A percentile compares a stretch with the other conserved stretches of the same genome.
phyloP scores from a whole-genome alignment of 2,797 vertebrate species.

The Lutjanus campechanus region DNA sequence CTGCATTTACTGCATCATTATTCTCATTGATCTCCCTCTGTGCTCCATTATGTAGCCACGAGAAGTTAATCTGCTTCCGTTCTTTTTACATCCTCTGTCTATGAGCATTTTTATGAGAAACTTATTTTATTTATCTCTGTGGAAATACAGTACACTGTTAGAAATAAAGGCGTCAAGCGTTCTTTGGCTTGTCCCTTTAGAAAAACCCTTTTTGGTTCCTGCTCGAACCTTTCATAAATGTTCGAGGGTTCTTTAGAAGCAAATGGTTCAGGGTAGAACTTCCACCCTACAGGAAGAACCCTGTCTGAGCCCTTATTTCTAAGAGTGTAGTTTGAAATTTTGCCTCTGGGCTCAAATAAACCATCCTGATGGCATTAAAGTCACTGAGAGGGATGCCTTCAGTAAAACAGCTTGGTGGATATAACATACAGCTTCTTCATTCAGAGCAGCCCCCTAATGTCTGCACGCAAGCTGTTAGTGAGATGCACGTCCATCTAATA shows the following conservation, averaged over 20 bases:
- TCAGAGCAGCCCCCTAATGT: slow-evolving; percentile 32
- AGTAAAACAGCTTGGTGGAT: slow-evolving; percentile 5
- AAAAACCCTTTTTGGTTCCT: too few species aligned
- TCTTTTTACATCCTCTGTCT: slow-evolving; percentile 31
- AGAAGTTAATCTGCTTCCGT: slow-evolving; percentile 29
- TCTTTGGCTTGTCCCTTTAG: too few species aligned
- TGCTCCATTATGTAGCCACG: slow-evolving; percentile 37
- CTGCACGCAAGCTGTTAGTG: slow-evolving; percentile 50
- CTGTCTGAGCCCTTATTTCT: too few species aligned
- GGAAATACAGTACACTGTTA: neutral
- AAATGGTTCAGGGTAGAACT: too few species aligned
- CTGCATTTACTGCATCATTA: slow-evolving; percentile 43
- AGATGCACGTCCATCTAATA: slow-evolving; percentile 47
- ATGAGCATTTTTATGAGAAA: slow-evolving; percentile 29
- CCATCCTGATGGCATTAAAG: slow-evolving; percentile 13
- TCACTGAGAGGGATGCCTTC: slow-evolving; percentile 12
- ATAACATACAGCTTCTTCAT: neutral
- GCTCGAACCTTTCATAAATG: too few species aligned
- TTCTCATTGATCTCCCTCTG: slow-evolving; percentile 49
- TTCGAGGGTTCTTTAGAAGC: too few species aligned
- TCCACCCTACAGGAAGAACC: too few species aligned
- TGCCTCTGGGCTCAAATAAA: slow-evolving; percentile 16
- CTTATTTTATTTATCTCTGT: slow-evolving; percentile 26
- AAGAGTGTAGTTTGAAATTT: slow-evolving; percentile 7
- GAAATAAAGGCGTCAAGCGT: too few species aligned